A percentile compares a stretch with the other conserved stretches of the same genome.
Evolutionary conservation across 92 coral and sea anemone genomes (phyloP).

Genomic region (Blastomussa wellsi): DNA sequence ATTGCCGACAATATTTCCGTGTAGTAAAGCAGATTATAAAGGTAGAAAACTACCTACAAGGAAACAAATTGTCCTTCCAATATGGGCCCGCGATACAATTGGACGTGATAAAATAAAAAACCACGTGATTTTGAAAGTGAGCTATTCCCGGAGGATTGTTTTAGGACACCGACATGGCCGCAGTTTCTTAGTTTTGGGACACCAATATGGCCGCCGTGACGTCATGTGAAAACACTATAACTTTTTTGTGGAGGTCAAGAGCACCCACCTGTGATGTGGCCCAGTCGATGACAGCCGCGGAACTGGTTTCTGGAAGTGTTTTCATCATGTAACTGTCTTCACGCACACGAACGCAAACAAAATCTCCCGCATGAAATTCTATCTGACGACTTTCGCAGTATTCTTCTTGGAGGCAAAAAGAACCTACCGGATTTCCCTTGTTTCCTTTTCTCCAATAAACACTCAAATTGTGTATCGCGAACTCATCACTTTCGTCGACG

Average conservation of each 20-base stretch:
- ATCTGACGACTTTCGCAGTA: conserved; percentile 62
- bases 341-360: conserved; percentile 59
- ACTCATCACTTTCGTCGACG: conserved; percentile 68
- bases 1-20: no score
- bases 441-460: conserved; percentile 15
- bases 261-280: background rate
- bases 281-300: background rate
- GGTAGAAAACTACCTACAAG: no score
- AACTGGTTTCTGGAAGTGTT: background rate
- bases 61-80: no score
- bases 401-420: conserved; percentile 26
- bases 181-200: no score
- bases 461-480: conserved; percentile 39
- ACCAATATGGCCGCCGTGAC: no score
- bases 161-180: no score
- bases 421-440: background rate
- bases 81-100: no score
- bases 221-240: background rate
- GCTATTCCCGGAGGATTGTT: no score
- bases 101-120: no score
- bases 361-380: conserved; percentile 53
- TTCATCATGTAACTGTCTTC: conserved; percentile 2
- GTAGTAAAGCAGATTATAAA: no score
- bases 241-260: background rate
- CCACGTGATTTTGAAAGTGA: no score